Evolutionary conservation across 64 coral and sea anemone genomes (phyloP), one percentile per base, ranked within the genome.

Genomic region (Montipora efflorescens): DNA sequence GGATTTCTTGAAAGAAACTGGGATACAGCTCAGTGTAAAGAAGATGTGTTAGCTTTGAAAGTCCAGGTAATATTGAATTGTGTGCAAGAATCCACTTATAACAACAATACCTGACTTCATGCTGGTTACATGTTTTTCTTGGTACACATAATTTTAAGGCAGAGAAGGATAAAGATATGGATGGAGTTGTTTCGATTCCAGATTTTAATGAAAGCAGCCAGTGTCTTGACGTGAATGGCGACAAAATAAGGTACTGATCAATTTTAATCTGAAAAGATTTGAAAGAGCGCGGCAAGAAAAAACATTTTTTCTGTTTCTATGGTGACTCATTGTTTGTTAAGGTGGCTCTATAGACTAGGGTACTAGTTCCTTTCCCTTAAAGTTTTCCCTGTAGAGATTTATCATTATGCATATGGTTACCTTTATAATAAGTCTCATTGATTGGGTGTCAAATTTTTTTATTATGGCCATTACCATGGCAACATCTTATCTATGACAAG

Each of bases 1-100:
- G 55, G 53, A 25, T 94, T 81, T 86, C 88, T 96, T 48, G 88
- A 96, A 49, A 96, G 86, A 59, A 84, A 87, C 69, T 96, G 95
- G 95, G 44, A 43, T 11, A 94, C 80, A 20, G 50, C 36, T 62
- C 86, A 94, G 74, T 96, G 95, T 80, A 75, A 87, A 87, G 74
- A 91, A 74, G 95, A 96, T 84, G 51, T 93, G 14, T 59, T 74
- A 16, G 91, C 91, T 43, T 84, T 96, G 10, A 89, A 79, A 67
- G 49, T 77, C 23, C 95, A 96, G 91, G 95, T 96, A 79, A 46
- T 45, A n/a, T 4, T 77, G 75, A 19, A 16, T 57, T 77, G 13
- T 25, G 4, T 71, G 14, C 19, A 71, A 15, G 4, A 67, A 67
- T 67, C 12, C 62, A 67, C 3, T 67, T 9, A 13, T 1, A 71